Percentiles rank a stretch among this genome's conserved stretches.
phyloP scores from a whole-genome alignment of 2,888 invertebrate genomes.

The Nomada flava region DNA sequence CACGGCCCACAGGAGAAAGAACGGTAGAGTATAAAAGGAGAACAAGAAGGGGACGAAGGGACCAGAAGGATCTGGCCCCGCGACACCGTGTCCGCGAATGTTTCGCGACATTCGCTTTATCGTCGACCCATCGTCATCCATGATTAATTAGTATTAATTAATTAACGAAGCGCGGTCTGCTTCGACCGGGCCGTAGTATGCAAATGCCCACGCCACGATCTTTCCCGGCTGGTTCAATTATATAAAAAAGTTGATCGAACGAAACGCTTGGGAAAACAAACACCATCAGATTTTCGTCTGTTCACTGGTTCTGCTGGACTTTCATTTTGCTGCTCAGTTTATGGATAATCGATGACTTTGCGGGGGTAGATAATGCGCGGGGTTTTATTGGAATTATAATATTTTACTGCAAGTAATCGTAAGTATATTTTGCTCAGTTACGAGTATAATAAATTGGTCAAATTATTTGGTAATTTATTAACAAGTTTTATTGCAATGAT shows the following conservation, averaged over 20 bases:
- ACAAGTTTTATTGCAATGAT: too few relatives aligned
- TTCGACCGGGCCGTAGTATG: slow-evolving; percentile 12
- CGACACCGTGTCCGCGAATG: slow-evolving; percentile 39
- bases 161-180: slow-evolving; percentile 40
- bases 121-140: slow-evolving; percentile 48
- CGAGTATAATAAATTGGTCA: too few relatives aligned
- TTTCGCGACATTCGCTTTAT: slow-evolving; percentile 41
- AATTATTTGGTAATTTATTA: too few relatives aligned
- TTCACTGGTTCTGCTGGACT: background rate
- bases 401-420: too few relatives aligned
- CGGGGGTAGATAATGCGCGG: too few relatives aligned
- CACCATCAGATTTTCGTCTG: background rate
- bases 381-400: too few relatives aligned
- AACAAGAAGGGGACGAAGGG: background rate
- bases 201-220: slow-evolving; percentile 37
- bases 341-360: background rate
- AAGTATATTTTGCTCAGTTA: too few relatives aligned
- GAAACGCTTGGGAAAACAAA: slow-evolving; percentile 9
- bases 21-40: slow-evolving; percentile 23
- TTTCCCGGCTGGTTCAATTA: slow-evolving; percentile 22
- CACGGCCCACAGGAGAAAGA: slow-evolving; percentile 22
- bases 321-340: background rate
- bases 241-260: slow-evolving; percentile 38
- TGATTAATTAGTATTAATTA: slow-evolving; percentile 67
- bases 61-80: slow-evolving; percentile 28